Conservation (phyloP, 1,140 invertebrate species). For the Metopolophium dirhodum region DNA sequence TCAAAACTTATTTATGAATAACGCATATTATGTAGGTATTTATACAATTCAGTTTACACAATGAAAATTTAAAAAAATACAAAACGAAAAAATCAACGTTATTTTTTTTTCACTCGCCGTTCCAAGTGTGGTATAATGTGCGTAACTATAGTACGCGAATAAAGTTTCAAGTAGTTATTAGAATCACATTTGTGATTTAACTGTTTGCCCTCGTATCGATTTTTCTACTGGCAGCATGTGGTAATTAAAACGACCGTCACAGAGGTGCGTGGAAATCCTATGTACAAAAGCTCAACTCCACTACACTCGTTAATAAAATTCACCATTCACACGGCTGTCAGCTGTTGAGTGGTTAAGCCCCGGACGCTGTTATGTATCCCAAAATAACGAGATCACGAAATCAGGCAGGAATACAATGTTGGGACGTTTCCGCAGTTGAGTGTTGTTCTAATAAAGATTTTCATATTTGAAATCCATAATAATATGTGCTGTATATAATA, state of each 20-base stretch:
- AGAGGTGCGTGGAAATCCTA: not conserved
- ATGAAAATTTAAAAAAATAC: not conserved
- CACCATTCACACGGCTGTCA: not conserved
- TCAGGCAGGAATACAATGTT: not conserved
- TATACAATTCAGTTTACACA: not conserved
- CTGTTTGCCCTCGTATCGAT: slow-evolving; percentile 6
- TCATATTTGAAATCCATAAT: not conserved
- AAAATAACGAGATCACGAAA: not conserved
- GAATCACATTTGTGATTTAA: slow-evolving; percentile 29
- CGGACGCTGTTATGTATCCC: not conserved
- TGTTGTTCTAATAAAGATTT: not conserved
- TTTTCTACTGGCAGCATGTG: not conserved
- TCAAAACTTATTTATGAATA: not conserved
- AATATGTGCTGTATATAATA: not conserved
- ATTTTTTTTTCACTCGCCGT: not conserved
- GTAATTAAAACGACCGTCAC: slow-evolving; percentile 22
- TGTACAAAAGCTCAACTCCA: not conserved
- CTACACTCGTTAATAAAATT: slow-evolving; percentile 28
- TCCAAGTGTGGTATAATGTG: not conserved
- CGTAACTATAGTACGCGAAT: no score
- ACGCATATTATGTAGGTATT: not conserved
- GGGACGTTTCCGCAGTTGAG: not conserved
- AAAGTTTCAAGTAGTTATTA: slow-evolving; percentile 28
- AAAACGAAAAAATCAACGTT: not conserved
- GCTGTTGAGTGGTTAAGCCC: slow-evolving; percentile 7